Evolutionary conservation across 2,888 invertebrate species (phyloP).

Genomic region (Clistopyga incitator): DNA sequence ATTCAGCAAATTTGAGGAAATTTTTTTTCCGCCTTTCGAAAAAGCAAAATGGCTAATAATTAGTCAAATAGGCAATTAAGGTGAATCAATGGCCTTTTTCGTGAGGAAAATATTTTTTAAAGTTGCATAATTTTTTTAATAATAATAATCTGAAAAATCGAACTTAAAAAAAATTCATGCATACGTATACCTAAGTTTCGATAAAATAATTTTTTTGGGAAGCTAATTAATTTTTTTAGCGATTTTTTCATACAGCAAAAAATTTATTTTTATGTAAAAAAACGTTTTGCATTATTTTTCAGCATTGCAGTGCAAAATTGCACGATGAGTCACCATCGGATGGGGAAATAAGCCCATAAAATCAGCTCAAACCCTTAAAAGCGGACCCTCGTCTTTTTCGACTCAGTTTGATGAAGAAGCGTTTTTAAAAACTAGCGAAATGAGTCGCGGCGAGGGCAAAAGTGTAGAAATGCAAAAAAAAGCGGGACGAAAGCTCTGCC

Average conservation of each 20-base stretch:
- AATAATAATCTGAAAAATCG: no score
- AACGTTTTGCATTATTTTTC: not conserved
- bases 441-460: constrained; percentile 42
- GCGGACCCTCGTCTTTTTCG: not conserved
- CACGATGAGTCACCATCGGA: not conserved
- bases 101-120: no score
- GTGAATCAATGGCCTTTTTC: no score
- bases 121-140: no score
- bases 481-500: constrained; percentile 58
- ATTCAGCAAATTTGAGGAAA: no score
- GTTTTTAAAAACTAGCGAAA: constrained; percentile 54
- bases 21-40: no score
- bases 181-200: no score
- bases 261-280: no score
- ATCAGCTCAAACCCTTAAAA: not conserved
- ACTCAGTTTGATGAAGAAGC: constrained; percentile 17
- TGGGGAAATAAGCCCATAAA: not conserved
- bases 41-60: no score
- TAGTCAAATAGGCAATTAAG: no score
- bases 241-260: no score
- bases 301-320: not conserved
- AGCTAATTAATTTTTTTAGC: not conserved
- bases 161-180: no score
- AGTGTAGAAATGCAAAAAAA: constrained; percentile 44
- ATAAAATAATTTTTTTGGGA: not conserved